Percentiles rank a stretch among this genome's conserved stretches.
Evolutionary conservation across 1,140 invertebrate species (phyloP).

Genomic region (Magallana angulata): DNA sequence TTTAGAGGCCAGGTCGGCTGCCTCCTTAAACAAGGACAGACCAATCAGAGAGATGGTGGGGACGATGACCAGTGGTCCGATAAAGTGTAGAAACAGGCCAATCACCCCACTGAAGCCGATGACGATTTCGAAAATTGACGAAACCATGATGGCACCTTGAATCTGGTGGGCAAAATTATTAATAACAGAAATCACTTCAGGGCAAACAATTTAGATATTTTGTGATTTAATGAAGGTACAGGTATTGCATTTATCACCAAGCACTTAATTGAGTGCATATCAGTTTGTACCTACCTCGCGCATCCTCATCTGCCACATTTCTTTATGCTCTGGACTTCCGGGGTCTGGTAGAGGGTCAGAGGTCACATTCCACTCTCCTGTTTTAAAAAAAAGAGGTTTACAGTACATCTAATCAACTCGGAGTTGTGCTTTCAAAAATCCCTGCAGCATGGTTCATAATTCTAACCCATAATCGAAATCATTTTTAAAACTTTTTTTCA

Average conservation of each 20-base stretch:
- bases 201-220: too few relatives aligned
- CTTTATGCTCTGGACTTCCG: slow-evolving; percentile 63
- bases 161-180: slow-evolving; percentile 50
- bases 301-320: slow-evolving; percentile 89
- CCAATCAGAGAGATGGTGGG: slow-evolving; percentile 90
- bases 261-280: too few relatives aligned
- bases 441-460: too few relatives aligned
- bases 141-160: slow-evolving; percentile 73
- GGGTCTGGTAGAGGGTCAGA: slow-evolving; percentile 24
- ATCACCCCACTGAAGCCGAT: slow-evolving; percentile 84
- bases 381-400: neutral
- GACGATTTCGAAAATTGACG: slow-evolving; percentile 72
- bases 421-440: too few relatives aligned
- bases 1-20: slow-evolving; percentile 86
- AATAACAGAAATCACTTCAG: too few relatives aligned
- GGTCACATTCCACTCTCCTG: neutral
- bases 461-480: too few relatives aligned
- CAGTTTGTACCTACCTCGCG: slow-evolving; percentile 80
- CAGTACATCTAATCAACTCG: too few relatives aligned
- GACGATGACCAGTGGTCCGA: slow-evolving; percentile 89
- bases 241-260: too few relatives aligned
- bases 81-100: slow-evolving; percentile 86
- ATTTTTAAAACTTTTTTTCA: too few relatives aligned
- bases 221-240: too few relatives aligned
- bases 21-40: slow-evolving; percentile 88